Evolutionary conservation across 2,888 invertebrate genomes (phyloP), one percentile per base, ranked within the genome.

Genomic region (Acanthosepion pharaonis): DNA sequence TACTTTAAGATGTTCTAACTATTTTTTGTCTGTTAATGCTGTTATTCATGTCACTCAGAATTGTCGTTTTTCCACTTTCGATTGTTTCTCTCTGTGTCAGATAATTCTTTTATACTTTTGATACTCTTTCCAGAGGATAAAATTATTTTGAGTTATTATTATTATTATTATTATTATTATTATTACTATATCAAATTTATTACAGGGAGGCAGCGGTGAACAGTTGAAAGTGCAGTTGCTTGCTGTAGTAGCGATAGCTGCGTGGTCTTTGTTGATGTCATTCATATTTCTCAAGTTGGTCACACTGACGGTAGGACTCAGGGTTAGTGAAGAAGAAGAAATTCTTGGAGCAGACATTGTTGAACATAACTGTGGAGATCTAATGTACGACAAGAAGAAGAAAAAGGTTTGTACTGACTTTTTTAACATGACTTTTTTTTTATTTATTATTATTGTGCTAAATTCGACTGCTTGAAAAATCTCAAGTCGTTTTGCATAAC

Each of bases 271-370:
- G 94, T 96, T 98, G 15, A 98, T 98, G 5, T 98, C 99, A 0
- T 98, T 98, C 96, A 96, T 98, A 2, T 97, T 99, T 25, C 98
- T 99, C 53, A 96, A 96, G 95, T 25, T 95, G 0, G 96, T 97
- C 91, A 95, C 96, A 91, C 64, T 96, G n/a, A 95, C 95, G 0
- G 93, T 97, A 8, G 97, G 97, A 9, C 95, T 99, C 95, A 98
- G 99, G 28, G 99, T 99, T 98, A 98, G 98, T 94, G 98, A 98
- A 0, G 98, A 98, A 96, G 98, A 99, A 94, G 99, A 99, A 97
- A 98, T 99, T 91, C 98, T 99, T 25, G 99, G 99, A 0, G 99
- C 99, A 0, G 99, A 99, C 97, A 98, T 99, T 78, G 98, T 98
- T 2, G 99, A 99, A 97, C 99, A 99, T 97, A 96, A 96, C 5